Percentiles rank a stretch among this genome's conserved stretches.
Evolutionary conservation across 2,113 vertebrate genomes (phyloP).

Genomic region (Tetrax tetrax): DNA sequence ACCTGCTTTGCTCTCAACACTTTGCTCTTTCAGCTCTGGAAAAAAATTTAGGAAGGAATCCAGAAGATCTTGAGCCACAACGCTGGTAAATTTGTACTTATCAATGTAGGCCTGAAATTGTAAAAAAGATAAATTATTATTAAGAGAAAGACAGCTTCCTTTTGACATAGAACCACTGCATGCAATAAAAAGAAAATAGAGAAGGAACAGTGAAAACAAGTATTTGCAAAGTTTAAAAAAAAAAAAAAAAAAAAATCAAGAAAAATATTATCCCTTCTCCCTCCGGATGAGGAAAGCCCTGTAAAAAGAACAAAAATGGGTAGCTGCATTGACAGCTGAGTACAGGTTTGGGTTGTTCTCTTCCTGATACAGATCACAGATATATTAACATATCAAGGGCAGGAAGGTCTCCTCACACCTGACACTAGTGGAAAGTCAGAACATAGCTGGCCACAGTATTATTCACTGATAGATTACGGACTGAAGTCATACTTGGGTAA

Average conservation of each 20-base stretch:
- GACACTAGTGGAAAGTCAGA: not conserved
- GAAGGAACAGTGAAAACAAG: not conserved
- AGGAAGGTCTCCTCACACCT: not conserved
- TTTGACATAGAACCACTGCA: not conserved
- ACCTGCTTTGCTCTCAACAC: slow-evolving; percentile 88
- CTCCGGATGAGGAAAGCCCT: not conserved
- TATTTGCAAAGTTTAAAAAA: not conserved
- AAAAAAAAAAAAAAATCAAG: not conserved
- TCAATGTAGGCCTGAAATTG: slow-evolving; percentile 89
- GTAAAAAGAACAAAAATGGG: not conserved
- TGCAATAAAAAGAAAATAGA: not conserved
- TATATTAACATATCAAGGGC: not conserved
- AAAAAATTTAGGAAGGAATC: slow-evolving; percentile 91
- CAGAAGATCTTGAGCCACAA: slow-evolving; percentile 92
- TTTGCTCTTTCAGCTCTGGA: slow-evolving; percentile 87
- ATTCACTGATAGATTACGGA: not conserved
- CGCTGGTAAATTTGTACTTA: slow-evolving; percentile 91
- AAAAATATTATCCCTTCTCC: not conserved
- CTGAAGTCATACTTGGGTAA: not conserved
- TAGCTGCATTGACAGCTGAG: not conserved
- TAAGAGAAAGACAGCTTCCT: not conserved
- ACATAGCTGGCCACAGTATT: not conserved
- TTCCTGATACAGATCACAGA: not conserved
- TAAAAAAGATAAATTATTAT: not conserved
- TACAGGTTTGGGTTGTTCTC: not conserved